Conservation (phyloP, 2,888 invertebrate species). For the Bimastos eiseni region DNA sequence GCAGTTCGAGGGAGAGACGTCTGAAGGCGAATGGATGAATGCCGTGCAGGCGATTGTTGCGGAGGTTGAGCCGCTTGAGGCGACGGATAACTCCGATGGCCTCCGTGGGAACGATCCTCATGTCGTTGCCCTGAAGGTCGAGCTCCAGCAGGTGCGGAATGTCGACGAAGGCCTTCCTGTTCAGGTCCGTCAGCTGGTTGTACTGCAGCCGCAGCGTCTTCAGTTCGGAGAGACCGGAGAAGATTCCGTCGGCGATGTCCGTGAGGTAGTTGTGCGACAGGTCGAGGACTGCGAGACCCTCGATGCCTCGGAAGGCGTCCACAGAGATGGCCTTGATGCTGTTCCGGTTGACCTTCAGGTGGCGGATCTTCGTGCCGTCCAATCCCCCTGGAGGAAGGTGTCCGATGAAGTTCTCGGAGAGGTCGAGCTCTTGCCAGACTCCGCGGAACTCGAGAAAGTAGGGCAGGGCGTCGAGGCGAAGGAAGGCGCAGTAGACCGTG, state of each 20-base stretch:
- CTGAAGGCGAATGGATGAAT: slow-evolving; percentile 37
- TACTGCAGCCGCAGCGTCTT: slow-evolving; percentile 36
- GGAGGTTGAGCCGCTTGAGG: slow-evolving; percentile 35
- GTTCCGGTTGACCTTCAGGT: slow-evolving; percentile 38
- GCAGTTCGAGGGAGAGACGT: slow-evolving; percentile 34
- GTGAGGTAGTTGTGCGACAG: slow-evolving; percentile 38
- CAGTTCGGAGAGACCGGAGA: slow-evolving; percentile 29
- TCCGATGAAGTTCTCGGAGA: slow-evolving; percentile 38
- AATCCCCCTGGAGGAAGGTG: slow-evolving; percentile 35
- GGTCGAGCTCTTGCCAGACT: slow-evolving; percentile 38
- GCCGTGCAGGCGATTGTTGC: slow-evolving; percentile 41
- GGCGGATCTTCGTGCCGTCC: slow-evolving; percentile 34
- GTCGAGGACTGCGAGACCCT: slow-evolving; percentile 36
- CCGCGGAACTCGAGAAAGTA: slow-evolving; percentile 38
- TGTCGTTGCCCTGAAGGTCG: slow-evolving; percentile 41
- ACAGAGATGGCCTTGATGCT: slow-evolving; percentile 29
- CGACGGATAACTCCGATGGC: slow-evolving; percentile 33
- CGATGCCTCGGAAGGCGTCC: slow-evolving; percentile 37
- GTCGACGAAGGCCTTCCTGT: slow-evolving; percentile 31
- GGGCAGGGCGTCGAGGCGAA: slow-evolving; percentile 35
- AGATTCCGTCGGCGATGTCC: slow-evolving; percentile 29
- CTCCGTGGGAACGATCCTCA: slow-evolving; percentile 35
- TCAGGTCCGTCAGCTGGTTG: slow-evolving; percentile 39
- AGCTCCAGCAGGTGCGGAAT: slow-evolving; percentile 32
- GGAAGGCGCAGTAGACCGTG: slow-evolving; percentile 40